Conservation (phyloP, 2,797 vertebrate species). For the Oreochromis mossambicus region DNA sequence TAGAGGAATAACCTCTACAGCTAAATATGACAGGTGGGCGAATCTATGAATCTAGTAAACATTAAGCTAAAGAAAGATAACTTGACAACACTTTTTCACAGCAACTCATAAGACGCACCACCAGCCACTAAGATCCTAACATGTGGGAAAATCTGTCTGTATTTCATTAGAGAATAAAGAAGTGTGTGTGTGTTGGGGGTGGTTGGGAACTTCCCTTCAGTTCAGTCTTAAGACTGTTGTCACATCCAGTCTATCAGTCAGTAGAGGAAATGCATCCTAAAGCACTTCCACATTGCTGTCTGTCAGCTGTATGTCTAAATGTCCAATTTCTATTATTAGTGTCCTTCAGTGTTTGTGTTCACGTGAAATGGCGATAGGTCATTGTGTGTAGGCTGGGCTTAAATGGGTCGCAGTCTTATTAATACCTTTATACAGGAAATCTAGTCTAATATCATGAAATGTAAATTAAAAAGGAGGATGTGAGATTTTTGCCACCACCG, state of each 20-base stretch:
- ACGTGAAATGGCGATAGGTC: neutral
- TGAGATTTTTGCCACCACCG: neutral
- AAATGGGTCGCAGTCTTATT: neutral
- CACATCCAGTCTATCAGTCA: neutral
- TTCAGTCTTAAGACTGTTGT: neutral
- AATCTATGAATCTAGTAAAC: neutral
- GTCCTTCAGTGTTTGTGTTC: neutral
- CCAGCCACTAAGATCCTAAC: neutral
- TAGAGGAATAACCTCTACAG: neutral
- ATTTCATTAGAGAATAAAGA: neutral
- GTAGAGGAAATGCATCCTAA: slow-evolving; percentile 19
- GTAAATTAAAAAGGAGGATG: neutral
- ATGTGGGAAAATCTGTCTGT: neutral
- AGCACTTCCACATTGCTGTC: slow-evolving; percentile 4
- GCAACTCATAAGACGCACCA: neutral
- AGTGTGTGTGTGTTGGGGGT: neutral
- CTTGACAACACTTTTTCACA: neutral
- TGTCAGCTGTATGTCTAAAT: neutral
- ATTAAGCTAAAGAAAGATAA: neutral
- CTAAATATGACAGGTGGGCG: neutral
- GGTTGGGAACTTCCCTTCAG: slow-evolving; percentile 11
- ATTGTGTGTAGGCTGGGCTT: neutral
- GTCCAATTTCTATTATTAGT: neutral
- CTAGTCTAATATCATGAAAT: neutral
- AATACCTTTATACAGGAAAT: neutral